Evolutionary conservation across 2,113 vertebrate genomes (phyloP), one percentile per base, ranked within the genome.

Genomic region (Pristiophorus japonicus): DNA sequence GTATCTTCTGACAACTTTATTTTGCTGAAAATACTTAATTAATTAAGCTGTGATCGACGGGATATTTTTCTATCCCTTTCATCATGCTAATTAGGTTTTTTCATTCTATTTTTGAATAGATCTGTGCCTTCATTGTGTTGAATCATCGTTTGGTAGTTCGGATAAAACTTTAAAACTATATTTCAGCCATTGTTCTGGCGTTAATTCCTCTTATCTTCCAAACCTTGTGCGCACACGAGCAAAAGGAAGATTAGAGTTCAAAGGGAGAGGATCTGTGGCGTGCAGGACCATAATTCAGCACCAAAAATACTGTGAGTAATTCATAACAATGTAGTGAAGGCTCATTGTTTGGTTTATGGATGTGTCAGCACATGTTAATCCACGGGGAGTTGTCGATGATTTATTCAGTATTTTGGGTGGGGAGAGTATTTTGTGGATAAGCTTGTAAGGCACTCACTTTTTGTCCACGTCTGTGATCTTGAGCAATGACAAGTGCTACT

Each of bases 221-320:
- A 94, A 73, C 42, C 65, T 94, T 94, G 63, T 34, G 65, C 66
- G 47, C 45, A 11, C 27, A 73, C 42, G 73, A 70, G 65, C 65
- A 94, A 92, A 92, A 73, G 93, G 93, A 70, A 67, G 66, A 70
- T 94, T 94, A 70, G 66, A 73, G 93, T 94, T 94, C 93, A 94
- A 94, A 94, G 66, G 45, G 27, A 67, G 65, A 30, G 65, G 65
- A 94, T 42, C 45, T 73, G 27, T 70, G 47, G 45, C n/a, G n/a
- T 45, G 27, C 24, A 51, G 20, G 65, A 51, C 93, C 8, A 94
- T 94, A 67, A 94, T 94, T 94, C 66, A 94, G 27, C n/a, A 34
- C 45, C 30, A 45, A 67, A 91, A 94, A 51, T 73, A 30, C 66
- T 70, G 59, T 7, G 55, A 90, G 55, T 70, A 70, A 94, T 94